Base-by-base conservation (phyloP, 2,113 vertebrate genomes). In the Callorhinus ursinus region DNA sequence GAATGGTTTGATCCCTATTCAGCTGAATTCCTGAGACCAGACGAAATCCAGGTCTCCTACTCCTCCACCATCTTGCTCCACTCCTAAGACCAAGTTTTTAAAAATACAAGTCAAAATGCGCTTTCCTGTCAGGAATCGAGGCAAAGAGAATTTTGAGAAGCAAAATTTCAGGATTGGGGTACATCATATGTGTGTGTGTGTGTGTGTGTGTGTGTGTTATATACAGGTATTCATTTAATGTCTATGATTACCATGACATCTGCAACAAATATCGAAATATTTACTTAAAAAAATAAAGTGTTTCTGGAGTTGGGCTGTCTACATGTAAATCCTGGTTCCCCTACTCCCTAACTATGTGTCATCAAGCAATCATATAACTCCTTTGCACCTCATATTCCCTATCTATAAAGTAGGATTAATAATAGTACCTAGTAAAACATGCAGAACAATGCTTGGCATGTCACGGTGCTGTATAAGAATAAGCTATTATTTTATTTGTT, bases 41-140 rank as follows among this genome's bases (percentile, higher is more conserved):
- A 36, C 2, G 36, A 36, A 36, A 36, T 36, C 36, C 36, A 36
- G 36, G 36, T 36, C 36, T 36, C 36, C 36, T 36, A 36, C 36
- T 36, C 36, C 36, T 36, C 36, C 36, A 2, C 36, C 36, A 36
- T 36, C 36, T 36, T 36, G 36, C 36, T 36, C 36, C 36, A 2
- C 36, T 2, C 36, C 71, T n/a, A 90, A 76, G 81, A 57, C 15
- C 15, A 86, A 87, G 26, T 76, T 95, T 90, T 49, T 4, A 69
- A 80, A 92, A 88, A 36, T 61, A 19, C 51, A 97, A 96, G 81
- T 92, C 57, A 94, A 92, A 71, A 15, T n/a, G 1, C 9, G 46
- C 46, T 85, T 89, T 84, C n/a, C 39, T 81, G 21, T 85, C 46
- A 76, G 12, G 18, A 88, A 80, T 77, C 14, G 88, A 93, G 51